Percentiles rank a stretch among this genome's conserved stretches.
Conservation (phyloP, 2,797 vertebrate genomes). For the Thripadectes ignobilis region DNA sequence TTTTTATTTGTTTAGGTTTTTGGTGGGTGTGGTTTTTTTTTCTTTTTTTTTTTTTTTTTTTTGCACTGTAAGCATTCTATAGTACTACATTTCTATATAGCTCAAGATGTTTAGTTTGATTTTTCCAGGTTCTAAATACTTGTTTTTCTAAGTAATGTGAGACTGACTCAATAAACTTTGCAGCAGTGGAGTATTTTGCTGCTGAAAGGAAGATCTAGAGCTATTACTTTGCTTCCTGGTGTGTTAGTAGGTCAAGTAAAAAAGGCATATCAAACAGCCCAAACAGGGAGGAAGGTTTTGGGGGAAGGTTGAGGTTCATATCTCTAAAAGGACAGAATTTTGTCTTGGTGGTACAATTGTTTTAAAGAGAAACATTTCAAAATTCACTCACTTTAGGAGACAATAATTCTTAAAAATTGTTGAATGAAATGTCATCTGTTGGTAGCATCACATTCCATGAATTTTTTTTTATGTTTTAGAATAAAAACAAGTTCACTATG, state of each 20-base stretch:
- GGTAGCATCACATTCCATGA: neutral
- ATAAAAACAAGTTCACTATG: neutral
- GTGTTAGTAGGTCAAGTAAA: neutral
- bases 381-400: neutral
- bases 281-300: neutral
- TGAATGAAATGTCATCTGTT: neutral
- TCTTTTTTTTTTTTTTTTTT: neutral
- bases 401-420: neutral
- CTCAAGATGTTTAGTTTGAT: neutral
- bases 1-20: neutral
- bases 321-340: neutral
- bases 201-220: neutral
- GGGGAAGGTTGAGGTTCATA: neutral
- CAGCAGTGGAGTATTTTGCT: neutral
- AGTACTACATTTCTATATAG: neutral
- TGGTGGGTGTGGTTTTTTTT: neutral
- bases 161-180: neutral
- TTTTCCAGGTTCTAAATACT: neutral
- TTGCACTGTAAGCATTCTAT: neutral
- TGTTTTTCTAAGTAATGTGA: neutral
- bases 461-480: neutral
- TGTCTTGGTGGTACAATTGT: neutral
- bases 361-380: conserved; percentile 34
- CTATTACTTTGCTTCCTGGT: neutral
- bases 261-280: neutral